Conservation (phyloP, 2,113 vertebrate species). For the Meriones unguiculatus region DNA sequence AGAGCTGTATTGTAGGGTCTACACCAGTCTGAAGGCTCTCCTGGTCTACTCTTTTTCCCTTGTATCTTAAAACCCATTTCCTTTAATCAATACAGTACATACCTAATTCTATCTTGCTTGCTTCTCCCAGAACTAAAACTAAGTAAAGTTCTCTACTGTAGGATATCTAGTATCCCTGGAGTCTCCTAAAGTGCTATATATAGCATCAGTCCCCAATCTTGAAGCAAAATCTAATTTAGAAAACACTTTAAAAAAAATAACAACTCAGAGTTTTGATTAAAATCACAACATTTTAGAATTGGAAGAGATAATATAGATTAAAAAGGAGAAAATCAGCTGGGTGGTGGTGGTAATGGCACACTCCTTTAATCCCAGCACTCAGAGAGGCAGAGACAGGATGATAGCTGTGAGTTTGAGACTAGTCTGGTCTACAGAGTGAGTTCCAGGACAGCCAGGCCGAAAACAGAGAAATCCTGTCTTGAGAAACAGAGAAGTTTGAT, state of each 20-base stretch:
- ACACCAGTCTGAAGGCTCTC: not conserved
- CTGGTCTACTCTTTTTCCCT: not conserved
- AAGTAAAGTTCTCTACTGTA: not conserved
- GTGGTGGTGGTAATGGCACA: too few species aligned
- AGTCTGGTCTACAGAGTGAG: too few species aligned
- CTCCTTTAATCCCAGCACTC: too few species aligned
- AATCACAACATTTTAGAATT: constrained; percentile 41
- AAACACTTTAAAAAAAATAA: not conserved
- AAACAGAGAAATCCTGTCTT: too few species aligned
- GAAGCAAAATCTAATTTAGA: not conserved
- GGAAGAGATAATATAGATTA: not conserved
- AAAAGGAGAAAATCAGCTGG: not conserved
- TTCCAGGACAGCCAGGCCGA: too few species aligned
- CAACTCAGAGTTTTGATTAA: not conserved
- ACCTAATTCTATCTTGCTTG: constrained; percentile 5
- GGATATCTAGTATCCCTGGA: not conserved
- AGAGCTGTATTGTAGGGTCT: not conserved
- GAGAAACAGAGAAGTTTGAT: not conserved
- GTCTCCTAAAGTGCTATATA: not conserved
- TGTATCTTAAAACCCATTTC: not conserved
- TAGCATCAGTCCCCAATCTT: not conserved
- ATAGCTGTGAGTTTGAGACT: too few species aligned
- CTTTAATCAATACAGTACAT: not conserved
- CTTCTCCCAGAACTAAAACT: not conserved
- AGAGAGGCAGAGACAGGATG: too few species aligned